These are phyloP conservation scores for Collichthys lucidus DNA, from an alignment of 2,113 vertebrate species.

Conservation along the genomic window DNA sequence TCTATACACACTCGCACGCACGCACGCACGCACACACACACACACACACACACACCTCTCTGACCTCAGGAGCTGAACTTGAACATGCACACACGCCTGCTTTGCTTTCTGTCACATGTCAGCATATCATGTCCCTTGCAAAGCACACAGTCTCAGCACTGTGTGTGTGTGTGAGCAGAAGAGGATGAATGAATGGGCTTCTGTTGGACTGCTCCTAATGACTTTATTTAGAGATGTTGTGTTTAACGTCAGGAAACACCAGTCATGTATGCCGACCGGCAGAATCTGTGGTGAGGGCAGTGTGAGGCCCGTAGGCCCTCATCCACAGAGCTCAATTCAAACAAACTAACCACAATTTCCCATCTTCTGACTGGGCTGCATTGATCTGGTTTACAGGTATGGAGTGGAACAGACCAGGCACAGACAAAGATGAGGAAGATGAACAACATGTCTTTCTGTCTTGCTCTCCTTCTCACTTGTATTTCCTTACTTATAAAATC, in stretches of 20 bases:
- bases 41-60: conserved; percentile 32
- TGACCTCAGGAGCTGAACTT: conserved; percentile 63
- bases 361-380: conserved; percentile 82
- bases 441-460: conserved; percentile 28
- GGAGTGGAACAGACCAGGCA: conserved; percentile 5
- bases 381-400: conserved; percentile 90
- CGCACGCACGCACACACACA: conserved; percentile 16
- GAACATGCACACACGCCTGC: conserved; percentile 44
- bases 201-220: conserved; percentile 85
- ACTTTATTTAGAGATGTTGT: conserved; percentile 92
- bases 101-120: conserved; percentile 77
- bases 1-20: conserved; percentile 7
- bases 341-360: conserved; percentile 68
- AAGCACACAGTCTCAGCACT: conserved; percentile 15
- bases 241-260: conserved; percentile 94
- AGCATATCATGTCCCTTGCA: conserved; percentile 57
- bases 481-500: conserved; percentile 29
- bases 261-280: conserved; percentile 87
- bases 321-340: conserved; percentile 83
- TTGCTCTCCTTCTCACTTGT: not conserved
- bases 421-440: not conserved
- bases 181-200: conserved; percentile 78
- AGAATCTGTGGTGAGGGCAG: conserved; percentile 81
- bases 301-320: conserved; percentile 12
- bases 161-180: conserved; percentile 32